Percentiles rank a stretch among this genome's conserved stretches.
phyloP scores from a whole-genome alignment of 2,888 invertebrate species.

The Eupithecia insigniata region DNA sequence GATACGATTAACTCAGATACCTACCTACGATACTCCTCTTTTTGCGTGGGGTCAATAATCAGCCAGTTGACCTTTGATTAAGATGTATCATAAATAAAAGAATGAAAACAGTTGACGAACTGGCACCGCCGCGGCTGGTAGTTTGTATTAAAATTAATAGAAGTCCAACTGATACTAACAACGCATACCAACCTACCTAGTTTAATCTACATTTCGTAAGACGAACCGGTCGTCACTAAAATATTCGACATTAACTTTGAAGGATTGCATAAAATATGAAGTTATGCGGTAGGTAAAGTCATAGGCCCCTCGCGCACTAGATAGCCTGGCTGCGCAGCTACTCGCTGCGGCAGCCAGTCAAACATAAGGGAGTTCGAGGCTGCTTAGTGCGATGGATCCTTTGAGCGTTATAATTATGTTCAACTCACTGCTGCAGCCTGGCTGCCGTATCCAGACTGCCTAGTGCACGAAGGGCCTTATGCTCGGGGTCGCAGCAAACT shows the following conservation, averaged over 20 bases:
- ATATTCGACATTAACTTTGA: not conserved
- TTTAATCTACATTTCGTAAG: not conserved
- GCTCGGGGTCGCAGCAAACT: not conserved
- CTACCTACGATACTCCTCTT: not conserved
- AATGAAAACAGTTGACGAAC: not conserved
- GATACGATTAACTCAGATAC: no score
- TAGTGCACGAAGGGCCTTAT: no score
- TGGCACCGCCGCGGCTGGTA: not conserved
- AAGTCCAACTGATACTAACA: not conserved
- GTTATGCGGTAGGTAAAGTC: conserved; percentile 11
- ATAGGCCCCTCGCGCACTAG: no score
- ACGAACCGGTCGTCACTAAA: not conserved
- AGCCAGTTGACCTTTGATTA: not conserved
- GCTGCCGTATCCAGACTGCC: no score
- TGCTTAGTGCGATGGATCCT: no score
- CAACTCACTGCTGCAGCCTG: no score
- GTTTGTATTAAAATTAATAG: not conserved
- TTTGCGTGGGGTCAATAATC: not conserved
- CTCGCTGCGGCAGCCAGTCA: no score
- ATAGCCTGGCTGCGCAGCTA: no score
- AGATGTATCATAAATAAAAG: not conserved
- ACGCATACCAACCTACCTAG: not conserved
- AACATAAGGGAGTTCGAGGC: no score
- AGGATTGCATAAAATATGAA: conserved; percentile 12
- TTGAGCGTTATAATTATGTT: no score